Evolutionary conservation across 2,888 invertebrate genomes (phyloP).

Genomic region (Melanchra persicariae): DNA sequence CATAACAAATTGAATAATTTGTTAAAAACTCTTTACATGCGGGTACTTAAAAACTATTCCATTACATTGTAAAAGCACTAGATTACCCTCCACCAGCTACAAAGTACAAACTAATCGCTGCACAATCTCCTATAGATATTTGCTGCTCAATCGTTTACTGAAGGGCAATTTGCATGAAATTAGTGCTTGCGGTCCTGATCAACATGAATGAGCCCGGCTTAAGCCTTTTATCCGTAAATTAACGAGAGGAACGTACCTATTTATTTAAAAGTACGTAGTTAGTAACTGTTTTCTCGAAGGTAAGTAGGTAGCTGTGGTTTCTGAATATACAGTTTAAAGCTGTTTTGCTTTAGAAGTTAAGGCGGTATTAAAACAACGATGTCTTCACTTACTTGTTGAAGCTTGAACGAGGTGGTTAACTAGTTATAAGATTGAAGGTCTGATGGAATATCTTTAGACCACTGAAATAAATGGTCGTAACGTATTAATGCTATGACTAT

Average conservation of each 20-base stretch:
- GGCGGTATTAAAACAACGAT: slow-evolving; percentile 34
- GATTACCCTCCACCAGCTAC: slow-evolving; percentile 8
- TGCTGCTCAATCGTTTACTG: slow-evolving; percentile 49
- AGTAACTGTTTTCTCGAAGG: slow-evolving; percentile 50
- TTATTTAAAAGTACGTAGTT: slow-evolving; percentile 41
- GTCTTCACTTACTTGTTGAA: slow-evolving; percentile 43
- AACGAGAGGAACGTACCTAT: slow-evolving; percentile 29
- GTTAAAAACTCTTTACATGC: neutral
- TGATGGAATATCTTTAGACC: neutral
- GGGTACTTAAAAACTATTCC: slow-evolving; percentile 20
- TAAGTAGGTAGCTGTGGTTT: slow-evolving; percentile 25
- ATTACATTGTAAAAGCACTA: slow-evolving; percentile 32
- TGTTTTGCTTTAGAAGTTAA: slow-evolving; percentile 16
- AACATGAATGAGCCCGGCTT: slow-evolving; percentile 32
- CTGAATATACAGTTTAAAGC: slow-evolving; percentile 38
- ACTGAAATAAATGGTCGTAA: slow-evolving; percentile 3
- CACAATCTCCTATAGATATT: slow-evolving; percentile 9
- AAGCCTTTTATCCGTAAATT: slow-evolving; percentile 50
- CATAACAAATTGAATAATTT: neutral
- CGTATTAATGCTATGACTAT: neutral
- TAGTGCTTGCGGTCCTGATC: slow-evolving; percentile 47
- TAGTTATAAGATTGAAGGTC: slow-evolving; percentile 5
- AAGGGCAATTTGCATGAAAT: slow-evolving; percentile 59
- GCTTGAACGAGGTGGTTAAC: slow-evolving; percentile 4
- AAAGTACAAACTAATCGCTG: slow-evolving; percentile 11